phyloP scores from a whole-genome alignment of 2,113 vertebrate genomes.

The Chaenocephalus aceratus region DNA sequence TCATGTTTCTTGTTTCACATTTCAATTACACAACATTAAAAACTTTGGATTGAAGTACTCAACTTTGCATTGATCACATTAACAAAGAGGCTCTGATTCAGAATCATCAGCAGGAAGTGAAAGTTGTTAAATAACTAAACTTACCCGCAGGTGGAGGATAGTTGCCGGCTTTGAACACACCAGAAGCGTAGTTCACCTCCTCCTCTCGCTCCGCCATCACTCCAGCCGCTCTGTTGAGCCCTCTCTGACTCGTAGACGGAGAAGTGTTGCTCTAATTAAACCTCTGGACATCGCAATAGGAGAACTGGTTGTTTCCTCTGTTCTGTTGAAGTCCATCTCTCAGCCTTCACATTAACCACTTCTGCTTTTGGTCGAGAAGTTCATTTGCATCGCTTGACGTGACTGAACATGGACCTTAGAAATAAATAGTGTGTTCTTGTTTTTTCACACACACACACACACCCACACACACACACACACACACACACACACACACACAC shows the following conservation, averaged over 20 bases:
- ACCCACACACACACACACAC: no score
- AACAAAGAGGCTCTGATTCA: neutral
- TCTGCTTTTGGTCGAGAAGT: constrained; percentile 36
- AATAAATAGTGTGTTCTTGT: neutral
- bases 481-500: no score
- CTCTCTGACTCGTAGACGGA: no score
- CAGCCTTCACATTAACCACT: neutral
- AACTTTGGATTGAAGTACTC: neutral
- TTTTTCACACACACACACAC: no score
- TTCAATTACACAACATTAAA: neutral
- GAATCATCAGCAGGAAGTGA: neutral
- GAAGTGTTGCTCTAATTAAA: rapidly evolving
- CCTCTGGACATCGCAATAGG: rapidly evolving
- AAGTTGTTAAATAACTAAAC: neutral
- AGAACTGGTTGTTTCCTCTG: neutral
- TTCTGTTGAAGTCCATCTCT: rapidly evolving
- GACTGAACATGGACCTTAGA: rapidly evolving
- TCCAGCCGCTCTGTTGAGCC: neutral
- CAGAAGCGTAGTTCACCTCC: constrained; percentile 38
- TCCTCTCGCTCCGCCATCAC: constrained; percentile 25
- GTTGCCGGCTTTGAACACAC: constrained; percentile 22
- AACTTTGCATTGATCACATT: no score
- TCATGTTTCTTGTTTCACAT: neutral
- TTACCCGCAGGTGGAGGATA: constrained; percentile 3
- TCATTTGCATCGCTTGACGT: neutral